A percentile compares a stretch with the other conserved stretches of the same genome.
These are phyloP conservation scores for Sterna hirundo DNA, from an alignment of 2,113 vertebrate genomes.

Conservation along the genomic window DNA sequence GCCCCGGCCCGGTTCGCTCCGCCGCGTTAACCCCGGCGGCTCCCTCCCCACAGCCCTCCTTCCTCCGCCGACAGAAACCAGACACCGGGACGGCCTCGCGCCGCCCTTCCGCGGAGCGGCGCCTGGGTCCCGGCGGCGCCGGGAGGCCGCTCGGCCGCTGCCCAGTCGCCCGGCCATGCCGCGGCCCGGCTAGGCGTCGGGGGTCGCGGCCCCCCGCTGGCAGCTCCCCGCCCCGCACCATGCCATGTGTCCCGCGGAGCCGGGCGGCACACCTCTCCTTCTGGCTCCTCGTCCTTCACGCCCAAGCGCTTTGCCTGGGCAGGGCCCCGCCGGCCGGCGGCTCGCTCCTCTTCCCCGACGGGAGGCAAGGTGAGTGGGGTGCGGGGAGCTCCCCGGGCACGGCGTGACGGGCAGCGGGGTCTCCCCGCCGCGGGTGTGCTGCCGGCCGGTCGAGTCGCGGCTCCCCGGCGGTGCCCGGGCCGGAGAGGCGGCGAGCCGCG, in stretches of 20 bases:
- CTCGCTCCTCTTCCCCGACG: constrained; percentile 75
- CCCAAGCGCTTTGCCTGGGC: constrained; percentile 73
- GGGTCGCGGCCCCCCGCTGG: not conserved
- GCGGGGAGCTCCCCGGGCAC: no score
- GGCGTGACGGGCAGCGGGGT: not conserved
- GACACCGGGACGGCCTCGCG: constrained; percentile 52
- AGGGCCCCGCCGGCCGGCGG: constrained; percentile 62
- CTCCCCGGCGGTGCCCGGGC: not conserved
- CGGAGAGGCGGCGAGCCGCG: not conserved
- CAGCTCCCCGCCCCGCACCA: constrained; percentile 74
- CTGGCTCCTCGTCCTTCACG: constrained; percentile 75
- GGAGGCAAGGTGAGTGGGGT: constrained; percentile 86
- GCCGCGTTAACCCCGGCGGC: not conserved
- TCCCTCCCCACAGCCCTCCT: constrained; percentile 18
- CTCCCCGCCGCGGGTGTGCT: not conserved
- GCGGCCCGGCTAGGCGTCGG: constrained; percentile 6
- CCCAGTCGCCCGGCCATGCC: constrained; percentile 51
- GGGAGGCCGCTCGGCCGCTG: constrained; percentile 22
- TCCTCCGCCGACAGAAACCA: constrained; percentile 55
- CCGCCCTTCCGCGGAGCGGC: constrained; percentile 32
- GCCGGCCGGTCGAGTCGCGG: not conserved
- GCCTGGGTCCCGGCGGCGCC: not conserved
- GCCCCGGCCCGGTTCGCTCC: not conserved
- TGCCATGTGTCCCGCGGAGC: constrained; percentile 80
- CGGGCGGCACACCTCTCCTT: constrained; percentile 71